Evolutionary conservation across 2,797 vertebrate genomes (phyloP).

Genomic region (Odontamblyopus lacepedii): DNA sequence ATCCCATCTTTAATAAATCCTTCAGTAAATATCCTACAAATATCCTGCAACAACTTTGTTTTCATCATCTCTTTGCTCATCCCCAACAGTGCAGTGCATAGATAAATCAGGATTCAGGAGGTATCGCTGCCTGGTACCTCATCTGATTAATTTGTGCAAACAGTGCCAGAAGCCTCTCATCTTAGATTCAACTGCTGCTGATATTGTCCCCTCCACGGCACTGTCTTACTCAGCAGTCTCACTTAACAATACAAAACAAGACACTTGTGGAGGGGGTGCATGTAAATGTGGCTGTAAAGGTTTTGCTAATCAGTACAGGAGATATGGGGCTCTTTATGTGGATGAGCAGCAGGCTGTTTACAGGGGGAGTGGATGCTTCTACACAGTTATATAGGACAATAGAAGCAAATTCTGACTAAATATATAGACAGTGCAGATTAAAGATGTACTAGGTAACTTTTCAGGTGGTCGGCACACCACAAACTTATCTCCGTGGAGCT

Average conservation of each 20-base stretch:
- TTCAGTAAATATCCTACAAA: not conserved
- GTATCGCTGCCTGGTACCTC: constrained; percentile 38
- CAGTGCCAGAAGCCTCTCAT: constrained; percentile 47
- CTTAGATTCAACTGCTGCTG: constrained; percentile 40
- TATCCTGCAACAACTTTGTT: not conserved
- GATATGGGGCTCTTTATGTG: constrained; percentile 29
- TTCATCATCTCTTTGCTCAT: not conserved
- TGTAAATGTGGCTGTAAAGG: constrained; percentile 35
- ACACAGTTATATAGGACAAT: not conserved
- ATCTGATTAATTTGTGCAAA: constrained; percentile 59
- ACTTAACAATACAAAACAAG: constrained; percentile 48
- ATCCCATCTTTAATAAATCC: no score
- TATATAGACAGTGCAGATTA: not conserved
- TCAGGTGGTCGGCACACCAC: no score
- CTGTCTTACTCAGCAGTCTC: constrained; percentile 49
- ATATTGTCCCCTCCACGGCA: constrained; percentile 37
- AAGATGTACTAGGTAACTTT: not conserved
- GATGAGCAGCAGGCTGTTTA: constrained; percentile 37
- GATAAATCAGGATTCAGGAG: constrained; percentile 44
- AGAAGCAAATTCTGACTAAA: not conserved
- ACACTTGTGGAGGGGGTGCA: constrained; percentile 38
- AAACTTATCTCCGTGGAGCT: no score
- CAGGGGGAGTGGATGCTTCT: not conserved
- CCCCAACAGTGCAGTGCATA: constrained; percentile 12
- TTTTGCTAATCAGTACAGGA: constrained; percentile 60